These are phyloP conservation scores for Tachysurus fulvidraco DNA, from an alignment of 2,113 vertebrate genomes.

Conservation along the genomic window DNA sequence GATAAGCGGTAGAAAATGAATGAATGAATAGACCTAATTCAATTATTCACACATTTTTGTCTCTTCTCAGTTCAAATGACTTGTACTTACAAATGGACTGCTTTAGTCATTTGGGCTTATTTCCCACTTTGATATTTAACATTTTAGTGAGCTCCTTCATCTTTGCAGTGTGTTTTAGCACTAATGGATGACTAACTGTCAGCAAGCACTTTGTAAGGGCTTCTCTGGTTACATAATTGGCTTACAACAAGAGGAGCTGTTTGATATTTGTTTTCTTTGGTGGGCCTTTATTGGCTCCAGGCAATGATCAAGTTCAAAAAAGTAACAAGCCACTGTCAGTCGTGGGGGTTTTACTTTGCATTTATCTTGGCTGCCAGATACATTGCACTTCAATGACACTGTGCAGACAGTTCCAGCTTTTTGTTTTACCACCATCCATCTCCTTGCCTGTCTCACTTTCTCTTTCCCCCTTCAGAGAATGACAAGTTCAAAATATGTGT, in stretches of 20 bases:
- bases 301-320: slow-evolving; percentile 7
- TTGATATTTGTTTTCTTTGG: slow-evolving; percentile 51
- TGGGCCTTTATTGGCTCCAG: slow-evolving; percentile 39
- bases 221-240: slow-evolving; percentile 56
- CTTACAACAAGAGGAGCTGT: slow-evolving; percentile 44
- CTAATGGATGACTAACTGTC: slow-evolving; percentile 50
- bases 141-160: slow-evolving; percentile 27
- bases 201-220: slow-evolving; percentile 47
- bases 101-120: slow-evolving; percentile 44
- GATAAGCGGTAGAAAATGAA: too few species aligned
- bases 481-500: slow-evolving; percentile 35
- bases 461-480: slow-evolving; percentile 11
- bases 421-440: slow-evolving; percentile 43
- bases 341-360: slow-evolving; percentile 39
- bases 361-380: slow-evolving; percentile 57
- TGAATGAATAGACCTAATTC: neutral
- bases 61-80: neutral
- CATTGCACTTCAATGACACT: slow-evolving; percentile 52
- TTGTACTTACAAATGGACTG: slow-evolving; percentile 4
- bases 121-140: slow-evolving; percentile 31
- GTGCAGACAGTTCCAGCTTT: slow-evolving; percentile 47
- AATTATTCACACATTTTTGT: neutral
- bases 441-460: slow-evolving; percentile 27
- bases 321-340: slow-evolving; percentile 35
- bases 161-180: neutral